Conservation (phyloP, 2,113 vertebrate genomes). For the Pteropus alecto region DNA sequence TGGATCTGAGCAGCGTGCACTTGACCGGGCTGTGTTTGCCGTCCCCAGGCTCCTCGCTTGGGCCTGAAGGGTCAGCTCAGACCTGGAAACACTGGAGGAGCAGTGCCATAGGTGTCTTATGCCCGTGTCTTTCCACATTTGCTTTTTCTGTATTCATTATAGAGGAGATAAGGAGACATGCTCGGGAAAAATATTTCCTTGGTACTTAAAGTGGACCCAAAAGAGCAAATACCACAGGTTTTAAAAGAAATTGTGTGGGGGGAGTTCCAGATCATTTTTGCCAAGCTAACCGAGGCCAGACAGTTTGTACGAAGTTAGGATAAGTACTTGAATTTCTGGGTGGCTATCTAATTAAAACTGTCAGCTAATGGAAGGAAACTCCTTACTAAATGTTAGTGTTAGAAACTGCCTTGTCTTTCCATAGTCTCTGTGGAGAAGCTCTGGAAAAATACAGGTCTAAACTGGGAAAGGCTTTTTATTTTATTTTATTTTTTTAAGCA, state of each 20-base stretch:
- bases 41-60: accelerated
- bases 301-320: background rate
- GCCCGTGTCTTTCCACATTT: background rate
- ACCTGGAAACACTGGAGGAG: too few relatives aligned
- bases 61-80: background rate
- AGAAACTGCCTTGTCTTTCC: background rate
- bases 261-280: background rate
- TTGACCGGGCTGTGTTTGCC: background rate
- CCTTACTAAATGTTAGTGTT: background rate
- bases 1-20: background rate
- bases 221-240: background rate
- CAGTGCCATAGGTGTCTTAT: background rate
- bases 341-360: background rate
- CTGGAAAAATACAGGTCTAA: constrained; percentile 9
- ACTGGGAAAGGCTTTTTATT: constrained; percentile 33
- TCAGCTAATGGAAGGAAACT: background rate
- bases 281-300: background rate
- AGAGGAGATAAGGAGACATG: background rate
- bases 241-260: background rate
- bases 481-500: constrained; percentile 66
- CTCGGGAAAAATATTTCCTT: background rate
- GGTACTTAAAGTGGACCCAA: background rate
- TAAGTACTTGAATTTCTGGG: background rate
- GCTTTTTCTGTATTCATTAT: background rate
- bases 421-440: background rate